These are phyloP conservation scores for Trilocha varians DNA, from an alignment of 2,888 invertebrate species.

Conservation along the genomic window DNA sequence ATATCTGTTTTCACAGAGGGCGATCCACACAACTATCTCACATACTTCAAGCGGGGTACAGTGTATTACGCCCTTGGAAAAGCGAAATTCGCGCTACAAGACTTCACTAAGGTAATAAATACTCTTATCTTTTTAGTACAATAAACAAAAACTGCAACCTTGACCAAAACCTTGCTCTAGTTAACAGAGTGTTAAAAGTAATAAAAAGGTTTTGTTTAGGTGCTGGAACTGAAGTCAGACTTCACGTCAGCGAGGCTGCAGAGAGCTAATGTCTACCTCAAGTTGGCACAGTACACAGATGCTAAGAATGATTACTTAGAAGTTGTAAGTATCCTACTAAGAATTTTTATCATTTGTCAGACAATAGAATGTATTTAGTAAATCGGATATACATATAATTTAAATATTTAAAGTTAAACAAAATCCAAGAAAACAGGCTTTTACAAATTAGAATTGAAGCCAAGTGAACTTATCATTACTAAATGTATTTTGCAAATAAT, in stretches of 20 bases:
- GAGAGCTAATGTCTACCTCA: slow-evolving; percentile 90
- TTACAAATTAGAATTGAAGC: too few relatives aligned
- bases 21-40: slow-evolving; percentile 95
- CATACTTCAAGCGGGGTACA: slow-evolving; percentile 95
- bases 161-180: too few relatives aligned
- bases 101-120: slow-evolving; percentile 81
- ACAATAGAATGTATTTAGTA: too few relatives aligned
- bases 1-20: slow-evolving; percentile 78
- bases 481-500: too few relatives aligned
- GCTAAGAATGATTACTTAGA: slow-evolving; percentile 87
- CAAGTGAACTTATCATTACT: too few relatives aligned
- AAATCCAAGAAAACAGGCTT: too few relatives aligned
- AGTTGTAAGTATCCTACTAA: slow-evolving; percentile 89
- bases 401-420: too few relatives aligned
- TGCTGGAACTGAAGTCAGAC: slow-evolving; percentile 94
- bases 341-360: too few relatives aligned
- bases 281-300: slow-evolving; percentile 87
- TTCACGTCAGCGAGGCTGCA: slow-evolving; percentile 91
- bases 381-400: too few relatives aligned
- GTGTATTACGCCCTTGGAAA: slow-evolving; percentile 97
- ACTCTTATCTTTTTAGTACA: neutral
- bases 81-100: slow-evolving; percentile 94
- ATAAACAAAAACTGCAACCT: too few relatives aligned
- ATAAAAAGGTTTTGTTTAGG: slow-evolving; percentile 44
- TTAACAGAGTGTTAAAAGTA: too few relatives aligned